Conservation (phyloP, 2,113 vertebrate genomes). For the Esox niger region DNA sequence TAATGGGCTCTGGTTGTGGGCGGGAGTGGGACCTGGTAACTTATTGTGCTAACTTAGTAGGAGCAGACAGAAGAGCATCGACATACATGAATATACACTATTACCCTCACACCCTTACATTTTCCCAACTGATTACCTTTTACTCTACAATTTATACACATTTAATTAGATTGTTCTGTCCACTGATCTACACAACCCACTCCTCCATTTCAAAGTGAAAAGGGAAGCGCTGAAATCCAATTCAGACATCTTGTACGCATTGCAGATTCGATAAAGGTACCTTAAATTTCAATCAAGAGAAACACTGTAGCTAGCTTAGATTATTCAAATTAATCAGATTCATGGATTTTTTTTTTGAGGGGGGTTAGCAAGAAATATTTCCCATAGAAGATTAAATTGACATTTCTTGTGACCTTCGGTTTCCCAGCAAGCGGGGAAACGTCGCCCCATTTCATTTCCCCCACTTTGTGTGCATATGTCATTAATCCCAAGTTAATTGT, state of each 20-base stretch:
- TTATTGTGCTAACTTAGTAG: too few species aligned
- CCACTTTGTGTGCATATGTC: background rate
- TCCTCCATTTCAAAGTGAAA: too few species aligned
- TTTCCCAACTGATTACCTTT: too few species aligned
- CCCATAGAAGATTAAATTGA: slow-evolving; percentile 55
- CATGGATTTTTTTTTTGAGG: slow-evolving; percentile 55
- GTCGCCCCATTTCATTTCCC: slow-evolving; percentile 32
- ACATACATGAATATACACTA: too few species aligned
- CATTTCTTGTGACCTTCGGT: slow-evolving; percentile 47
- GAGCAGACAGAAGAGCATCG: too few species aligned
- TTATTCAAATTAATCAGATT: slow-evolving; percentile 55
- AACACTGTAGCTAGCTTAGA: background rate
- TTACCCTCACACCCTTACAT: too few species aligned
- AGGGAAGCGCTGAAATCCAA: too few species aligned
- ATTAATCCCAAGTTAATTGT: background rate
- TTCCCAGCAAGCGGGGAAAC: slow-evolving; percentile 34
- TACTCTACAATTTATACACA: too few species aligned
- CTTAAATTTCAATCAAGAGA: background rate
- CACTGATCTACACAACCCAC: too few species aligned
- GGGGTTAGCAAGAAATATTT: slow-evolving; percentile 42
- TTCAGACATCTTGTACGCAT: slow-evolving; percentile 38
- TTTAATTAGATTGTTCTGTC: too few species aligned
- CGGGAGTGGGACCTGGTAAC: too few species aligned
- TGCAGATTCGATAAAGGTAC: slow-evolving; percentile 28
- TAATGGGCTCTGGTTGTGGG: too few species aligned